phyloP scores from a whole-genome alignment of 2,113 vertebrate species.

The Perognathus longimembris region DNA sequence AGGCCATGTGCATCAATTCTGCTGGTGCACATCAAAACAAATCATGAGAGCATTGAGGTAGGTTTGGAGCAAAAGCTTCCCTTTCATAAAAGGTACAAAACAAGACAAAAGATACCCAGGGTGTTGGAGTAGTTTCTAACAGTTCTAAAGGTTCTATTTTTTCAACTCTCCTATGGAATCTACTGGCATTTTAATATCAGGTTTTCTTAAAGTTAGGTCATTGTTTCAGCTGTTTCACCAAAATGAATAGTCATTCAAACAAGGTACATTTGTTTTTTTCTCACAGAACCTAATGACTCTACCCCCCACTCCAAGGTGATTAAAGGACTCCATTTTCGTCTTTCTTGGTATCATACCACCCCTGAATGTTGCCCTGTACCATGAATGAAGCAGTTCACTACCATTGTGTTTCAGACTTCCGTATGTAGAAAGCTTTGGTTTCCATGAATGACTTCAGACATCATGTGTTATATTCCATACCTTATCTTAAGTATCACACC shows the following conservation, averaged over 20 bases:
- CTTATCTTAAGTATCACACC: no score
- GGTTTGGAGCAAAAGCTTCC: constrained; percentile 26
- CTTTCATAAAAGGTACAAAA: background rate
- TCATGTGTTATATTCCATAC: background rate
- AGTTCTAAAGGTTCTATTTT: background rate
- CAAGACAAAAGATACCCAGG: background rate
- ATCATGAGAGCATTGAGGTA: background rate
- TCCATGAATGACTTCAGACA: constrained; percentile 39
- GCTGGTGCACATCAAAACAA: background rate
- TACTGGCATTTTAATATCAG: background rate
- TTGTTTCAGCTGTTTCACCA: background rate
- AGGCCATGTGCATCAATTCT: background rate
- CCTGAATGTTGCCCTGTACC: background rate
- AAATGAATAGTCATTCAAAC: background rate
- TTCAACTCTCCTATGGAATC: background rate
- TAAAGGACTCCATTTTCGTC: background rate
- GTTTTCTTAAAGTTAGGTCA: background rate
- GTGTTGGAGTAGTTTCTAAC: background rate
- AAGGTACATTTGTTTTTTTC: background rate
- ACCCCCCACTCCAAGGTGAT: background rate
- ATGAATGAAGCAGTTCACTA: background rate
- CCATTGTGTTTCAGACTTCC: background rate
- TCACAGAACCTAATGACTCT: background rate
- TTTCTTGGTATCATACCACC: background rate
- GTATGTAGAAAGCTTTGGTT: background rate